Evolutionary conservation across 2,888 invertebrate species (phyloP).

Genomic region (Brachynemurus nebulosus): DNA sequence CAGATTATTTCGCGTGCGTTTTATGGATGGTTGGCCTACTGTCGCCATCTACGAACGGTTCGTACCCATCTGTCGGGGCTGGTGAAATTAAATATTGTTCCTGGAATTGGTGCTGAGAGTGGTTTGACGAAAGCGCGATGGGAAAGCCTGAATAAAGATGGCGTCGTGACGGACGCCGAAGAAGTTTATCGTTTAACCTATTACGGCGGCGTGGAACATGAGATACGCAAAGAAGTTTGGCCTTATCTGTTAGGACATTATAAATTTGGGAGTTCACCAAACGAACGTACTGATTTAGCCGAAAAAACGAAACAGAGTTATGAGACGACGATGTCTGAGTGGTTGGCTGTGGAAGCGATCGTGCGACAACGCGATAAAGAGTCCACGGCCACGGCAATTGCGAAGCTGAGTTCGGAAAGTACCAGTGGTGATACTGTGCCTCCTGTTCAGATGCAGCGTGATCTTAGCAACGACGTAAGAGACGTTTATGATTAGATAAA

Average conservation of each 20-base stretch:
- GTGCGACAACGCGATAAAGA: conserved; percentile 71
- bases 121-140: conserved; percentile 69
- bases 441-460: conserved; percentile 31
- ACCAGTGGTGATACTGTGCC: conserved; percentile 34
- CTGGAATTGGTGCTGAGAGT: conserved; percentile 45
- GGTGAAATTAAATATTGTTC: conserved; percentile 60
- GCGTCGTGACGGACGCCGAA: conserved; percentile 43
- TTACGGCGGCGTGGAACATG: conserved; percentile 72
- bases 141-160: conserved; percentile 50
- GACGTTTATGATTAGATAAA: conserved; percentile 16
- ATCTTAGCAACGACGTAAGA: conserved; percentile 38
- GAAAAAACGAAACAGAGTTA: conserved; percentile 58
- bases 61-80: conserved; percentile 83
- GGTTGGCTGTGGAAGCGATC: conserved; percentile 90
- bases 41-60: conserved; percentile 83
- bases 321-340: conserved; percentile 87
- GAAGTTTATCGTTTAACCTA: conserved; percentile 77
- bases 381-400: conserved; percentile 71
- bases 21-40: conserved; percentile 93
- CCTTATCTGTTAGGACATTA: conserved; percentile 81
- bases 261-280: conserved; percentile 55
- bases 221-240: conserved; percentile 70
- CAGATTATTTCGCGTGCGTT: conserved; percentile 93
- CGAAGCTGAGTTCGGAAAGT: conserved; percentile 68
- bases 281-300: conserved; percentile 51